Evolutionary conservation across 1,140 invertebrate genomes (phyloP).

Genomic region (Drosophila micromelanica): DNA sequence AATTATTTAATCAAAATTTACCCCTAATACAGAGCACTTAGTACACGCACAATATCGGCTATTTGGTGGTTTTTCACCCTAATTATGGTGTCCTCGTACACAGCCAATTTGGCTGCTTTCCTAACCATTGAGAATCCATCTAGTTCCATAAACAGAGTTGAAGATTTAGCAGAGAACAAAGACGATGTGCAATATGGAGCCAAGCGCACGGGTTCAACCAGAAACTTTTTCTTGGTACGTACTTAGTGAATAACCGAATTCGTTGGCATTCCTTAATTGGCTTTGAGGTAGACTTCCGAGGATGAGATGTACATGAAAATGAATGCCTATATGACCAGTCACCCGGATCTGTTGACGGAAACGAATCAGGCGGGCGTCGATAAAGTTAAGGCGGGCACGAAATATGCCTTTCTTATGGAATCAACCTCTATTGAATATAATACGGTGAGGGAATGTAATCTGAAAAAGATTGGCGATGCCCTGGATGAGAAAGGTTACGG

Average conservation of each 20-base stretch:
- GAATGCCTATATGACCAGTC: slow-evolving; percentile 90
- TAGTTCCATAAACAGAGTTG: slow-evolving; percentile 91
- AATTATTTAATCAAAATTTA: background rate
- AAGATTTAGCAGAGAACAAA: slow-evolving; percentile 91
- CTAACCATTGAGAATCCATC: slow-evolving; percentile 94
- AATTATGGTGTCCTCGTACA: slow-evolving; percentile 98
- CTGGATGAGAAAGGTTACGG: slow-evolving; percentile 95
- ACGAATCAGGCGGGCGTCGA: slow-evolving; percentile 90
- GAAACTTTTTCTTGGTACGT: slow-evolving; percentile 92
- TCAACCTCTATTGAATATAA: slow-evolving; percentile 94
- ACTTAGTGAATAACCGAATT: background rate
- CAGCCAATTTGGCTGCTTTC: slow-evolving; percentile 98
- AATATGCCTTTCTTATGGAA: slow-evolving; percentile 96
- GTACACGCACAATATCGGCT: slow-evolving; percentile 91
- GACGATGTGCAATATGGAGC: slow-evolving; percentile 95
- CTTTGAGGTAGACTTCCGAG: slow-evolving; percentile 86
- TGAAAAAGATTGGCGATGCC: slow-evolving; percentile 91
- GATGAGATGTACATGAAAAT: slow-evolving; percentile 91
- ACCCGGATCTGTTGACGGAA: slow-evolving; percentile 88
- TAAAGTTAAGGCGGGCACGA: slow-evolving; percentile 85
- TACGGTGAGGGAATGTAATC: slow-evolving; percentile 91
- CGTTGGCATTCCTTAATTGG: background rate
- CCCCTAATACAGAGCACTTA: slow-evolving; percentile 87
- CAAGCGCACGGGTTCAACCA: slow-evolving; percentile 92
- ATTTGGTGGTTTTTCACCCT: slow-evolving; percentile 98